Evolutionary conservation across 2,888 invertebrate genomes (phyloP).

Genomic region (Leptura quadrifasciata): DNA sequence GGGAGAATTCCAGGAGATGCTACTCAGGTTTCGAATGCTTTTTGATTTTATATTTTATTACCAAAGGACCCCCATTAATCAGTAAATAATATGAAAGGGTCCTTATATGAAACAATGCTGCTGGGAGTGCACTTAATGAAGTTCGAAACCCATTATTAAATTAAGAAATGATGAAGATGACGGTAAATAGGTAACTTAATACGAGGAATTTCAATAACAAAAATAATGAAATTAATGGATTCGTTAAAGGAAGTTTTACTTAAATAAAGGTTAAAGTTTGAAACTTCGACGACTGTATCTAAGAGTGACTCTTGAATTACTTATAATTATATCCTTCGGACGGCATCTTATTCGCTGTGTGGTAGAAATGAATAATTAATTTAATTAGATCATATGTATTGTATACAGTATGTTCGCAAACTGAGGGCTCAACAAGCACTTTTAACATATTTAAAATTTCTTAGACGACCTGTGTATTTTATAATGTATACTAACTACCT

Average conservation of each 20-base stretch:
- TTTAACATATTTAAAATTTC: no score
- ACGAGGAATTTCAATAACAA: constrained; percentile 53
- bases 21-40: constrained; percentile 48
- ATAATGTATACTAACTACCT: no score
- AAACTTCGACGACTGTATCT: not conserved
- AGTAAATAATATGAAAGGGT: constrained; percentile 46
- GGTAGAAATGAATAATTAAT: not conserved
- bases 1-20: constrained; percentile 35
- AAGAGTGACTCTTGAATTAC: not conserved
- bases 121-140: constrained; percentile 51
- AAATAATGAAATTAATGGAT: constrained; percentile 51
- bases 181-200: constrained; percentile 56
- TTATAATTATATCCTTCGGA: not conserved
- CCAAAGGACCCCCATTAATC: constrained; percentile 50
- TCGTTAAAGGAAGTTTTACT: constrained; percentile 16
- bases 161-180: constrained; percentile 54
- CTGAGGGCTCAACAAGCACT: no score
- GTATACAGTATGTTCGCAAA: no score
- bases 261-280: not conserved
- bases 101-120: constrained; percentile 52
- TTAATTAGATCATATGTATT: not conserved
- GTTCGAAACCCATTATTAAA: constrained; percentile 56
- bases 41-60: constrained; percentile 48
- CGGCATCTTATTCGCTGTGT: not conserved
- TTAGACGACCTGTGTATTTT: no score